A percentile compares a stretch with the other conserved stretches of the same genome.
These are phyloP conservation scores for Blastobasis adustella DNA, from an alignment of 2,888 invertebrate genomes.

Conservation along the genomic window DNA sequence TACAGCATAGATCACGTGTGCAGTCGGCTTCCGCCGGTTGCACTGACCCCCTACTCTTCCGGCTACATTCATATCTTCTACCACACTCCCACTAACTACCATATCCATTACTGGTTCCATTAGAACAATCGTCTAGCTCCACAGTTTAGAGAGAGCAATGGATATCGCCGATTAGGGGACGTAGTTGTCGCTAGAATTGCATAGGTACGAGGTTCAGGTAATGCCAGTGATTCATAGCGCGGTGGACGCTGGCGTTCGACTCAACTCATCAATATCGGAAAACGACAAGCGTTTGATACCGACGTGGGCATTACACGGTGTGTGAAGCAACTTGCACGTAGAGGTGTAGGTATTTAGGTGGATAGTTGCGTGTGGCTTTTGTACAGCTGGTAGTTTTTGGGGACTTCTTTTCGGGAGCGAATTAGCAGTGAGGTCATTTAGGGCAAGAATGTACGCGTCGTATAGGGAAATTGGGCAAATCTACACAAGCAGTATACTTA, in stretches of 20 bases:
- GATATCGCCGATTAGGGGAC: neutral
- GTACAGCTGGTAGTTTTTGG: too few species aligned
- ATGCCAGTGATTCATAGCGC: constrained; percentile 49
- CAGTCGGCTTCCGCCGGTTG: constrained; percentile 32
- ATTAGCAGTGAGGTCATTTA: too few species aligned
- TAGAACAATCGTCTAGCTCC: neutral
- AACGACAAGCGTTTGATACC: constrained; percentile 42
- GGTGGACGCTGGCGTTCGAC: constrained; percentile 33
- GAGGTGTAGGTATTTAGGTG: too few species aligned
- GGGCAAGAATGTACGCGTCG: too few species aligned
- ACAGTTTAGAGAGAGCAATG: constrained; percentile 6
- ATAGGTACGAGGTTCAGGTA: constrained; percentile 33
- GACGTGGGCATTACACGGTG: constrained; percentile 4
- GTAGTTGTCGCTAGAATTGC: neutral
- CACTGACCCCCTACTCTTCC: constrained; percentile 26
- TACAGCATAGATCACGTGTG: constrained; percentile 29
- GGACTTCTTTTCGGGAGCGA: too few species aligned
- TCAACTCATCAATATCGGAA: constrained; percentile 55
- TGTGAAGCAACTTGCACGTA: too few species aligned
- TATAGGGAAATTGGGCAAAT: too few species aligned
- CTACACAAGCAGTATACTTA: too few species aligned
- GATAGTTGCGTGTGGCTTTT: too few species aligned
- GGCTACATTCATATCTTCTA: constrained; percentile 9
- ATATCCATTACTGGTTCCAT: constrained; percentile 17
- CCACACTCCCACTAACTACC: neutral